These are phyloP conservation scores for Myxocyprinus asiaticus DNA, from an alignment of 2,113 vertebrate genomes.

Conservation along the genomic window DNA sequence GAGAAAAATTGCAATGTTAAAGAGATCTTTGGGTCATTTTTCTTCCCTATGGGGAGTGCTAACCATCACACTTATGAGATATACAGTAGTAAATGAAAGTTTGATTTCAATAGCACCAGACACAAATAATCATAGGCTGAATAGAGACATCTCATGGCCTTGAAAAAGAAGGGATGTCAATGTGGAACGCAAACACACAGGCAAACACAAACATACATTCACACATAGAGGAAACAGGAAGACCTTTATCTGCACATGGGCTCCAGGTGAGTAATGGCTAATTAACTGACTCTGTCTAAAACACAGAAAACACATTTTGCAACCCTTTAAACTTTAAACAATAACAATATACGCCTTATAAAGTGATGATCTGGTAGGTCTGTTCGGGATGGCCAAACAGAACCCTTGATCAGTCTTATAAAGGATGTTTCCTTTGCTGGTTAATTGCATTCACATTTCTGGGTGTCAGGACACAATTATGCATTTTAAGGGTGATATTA, in stretches of 20 bases:
- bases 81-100: too few species aligned
- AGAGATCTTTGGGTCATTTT: too few species aligned
- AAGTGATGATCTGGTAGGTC: background rate
- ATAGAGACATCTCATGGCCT: background rate
- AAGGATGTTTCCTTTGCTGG: background rate
- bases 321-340: background rate
- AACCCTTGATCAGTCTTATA: background rate
- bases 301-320: slow-evolving; percentile 1
- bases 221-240: slow-evolving; percentile 41
- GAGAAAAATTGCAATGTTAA: too few species aligned
- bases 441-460: slow-evolving; percentile 36
- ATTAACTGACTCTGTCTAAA: slow-evolving; percentile 20
- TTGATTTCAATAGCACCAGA: background rate
- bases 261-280: slow-evolving; percentile 40
- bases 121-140: background rate
- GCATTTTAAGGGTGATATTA: background rate
- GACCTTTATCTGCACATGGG: slow-evolving; percentile 46
- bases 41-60: background rate
- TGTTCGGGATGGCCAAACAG: background rate
- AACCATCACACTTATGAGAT: background rate
- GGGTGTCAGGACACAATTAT: slow-evolving; percentile 15
- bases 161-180: slow-evolving; percentile 25
- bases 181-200: background rate
- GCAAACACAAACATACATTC: slow-evolving; percentile 15
- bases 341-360: background rate